These are phyloP conservation scores for Bostrychus sinensis DNA, from an alignment of 2,113 vertebrate species.

Conservation along the genomic window DNA sequence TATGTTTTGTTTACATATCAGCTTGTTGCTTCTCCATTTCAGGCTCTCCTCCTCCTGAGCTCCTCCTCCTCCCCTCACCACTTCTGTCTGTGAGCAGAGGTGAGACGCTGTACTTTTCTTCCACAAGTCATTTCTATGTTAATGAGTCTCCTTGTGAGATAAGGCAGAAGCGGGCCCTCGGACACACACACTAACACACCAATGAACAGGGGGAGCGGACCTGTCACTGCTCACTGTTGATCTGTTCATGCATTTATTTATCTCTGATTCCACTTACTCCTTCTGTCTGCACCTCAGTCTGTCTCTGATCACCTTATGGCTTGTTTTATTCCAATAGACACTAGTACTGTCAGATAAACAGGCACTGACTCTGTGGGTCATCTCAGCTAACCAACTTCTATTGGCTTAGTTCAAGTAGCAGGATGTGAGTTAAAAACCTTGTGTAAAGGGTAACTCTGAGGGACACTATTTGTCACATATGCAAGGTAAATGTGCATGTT, in stretches of 20 bases:
- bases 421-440: neutral
- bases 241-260: slow-evolving; percentile 75
- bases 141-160: slow-evolving; percentile 82
- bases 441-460: neutral
- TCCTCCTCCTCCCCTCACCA: slow-evolving; percentile 32
- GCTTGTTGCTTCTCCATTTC: slow-evolving; percentile 9
- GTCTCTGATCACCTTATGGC: slow-evolving; percentile 27
- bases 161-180: slow-evolving; percentile 68
- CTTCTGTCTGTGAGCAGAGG: slow-evolving; percentile 60
- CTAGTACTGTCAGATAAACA: slow-evolving; percentile 2
- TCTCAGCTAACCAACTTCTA: neutral
- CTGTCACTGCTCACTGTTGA: slow-evolving; percentile 65
- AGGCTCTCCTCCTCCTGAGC: slow-evolving; percentile 15
- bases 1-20: neutral
- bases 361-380: slow-evolving; percentile 13
- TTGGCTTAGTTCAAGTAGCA: neutral
- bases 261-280: slow-evolving; percentile 52
- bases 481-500: too few species aligned
- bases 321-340: slow-evolving; percentile 15
- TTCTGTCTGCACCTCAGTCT: slow-evolving; percentile 11
- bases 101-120: slow-evolving; percentile 71
- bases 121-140: slow-evolving; percentile 85
- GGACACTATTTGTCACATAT: neutral
- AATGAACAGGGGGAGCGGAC: slow-evolving; percentile 65
- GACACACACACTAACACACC: slow-evolving; percentile 42